These are phyloP conservation scores for Meiosimyza decipiens DNA, from an alignment of 2,888 invertebrate species.

Conservation along the genomic window DNA sequence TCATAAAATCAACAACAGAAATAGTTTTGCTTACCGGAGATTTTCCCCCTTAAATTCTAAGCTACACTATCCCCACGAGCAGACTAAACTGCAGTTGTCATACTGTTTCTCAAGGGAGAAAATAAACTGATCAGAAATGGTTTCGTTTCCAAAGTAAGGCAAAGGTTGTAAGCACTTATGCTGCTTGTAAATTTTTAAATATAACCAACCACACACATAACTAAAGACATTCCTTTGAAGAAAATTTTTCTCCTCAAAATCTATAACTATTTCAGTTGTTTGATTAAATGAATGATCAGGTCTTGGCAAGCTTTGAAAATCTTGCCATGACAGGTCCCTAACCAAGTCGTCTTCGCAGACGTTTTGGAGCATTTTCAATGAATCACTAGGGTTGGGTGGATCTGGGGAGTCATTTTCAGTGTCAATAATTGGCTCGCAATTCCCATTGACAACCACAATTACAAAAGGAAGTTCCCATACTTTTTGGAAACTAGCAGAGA, in stretches of 20 bases:
- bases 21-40: too few relatives aligned
- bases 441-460: slow-evolving; percentile 2
- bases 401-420: not conserved
- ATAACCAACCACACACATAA: slow-evolving; percentile 11
- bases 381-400: not conserved
- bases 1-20: too few relatives aligned
- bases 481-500: too few relatives aligned
- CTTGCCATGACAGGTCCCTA: slow-evolving; percentile 11
- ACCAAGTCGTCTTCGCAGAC: slow-evolving; percentile 1
- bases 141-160: too few relatives aligned
- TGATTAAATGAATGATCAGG: too few relatives aligned
- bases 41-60: too few relatives aligned
- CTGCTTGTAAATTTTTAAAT: not conserved
- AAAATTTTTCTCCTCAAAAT: slow-evolving; percentile 4
- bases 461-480: slow-evolving; percentile 11
- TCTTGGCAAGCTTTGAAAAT: not conserved
- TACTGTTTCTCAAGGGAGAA: too few relatives aligned
- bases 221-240: not conserved
- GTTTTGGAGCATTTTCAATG: not conserved
- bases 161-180: too few relatives aligned
- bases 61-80: too few relatives aligned
- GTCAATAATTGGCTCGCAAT: slow-evolving; percentile 5
- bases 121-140: too few relatives aligned
- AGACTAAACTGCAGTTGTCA: too few relatives aligned
- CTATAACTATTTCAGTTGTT: not conserved